phyloP scores from a whole-genome alignment of 2,113 vertebrate genomes.

The Callipepla squamata region DNA sequence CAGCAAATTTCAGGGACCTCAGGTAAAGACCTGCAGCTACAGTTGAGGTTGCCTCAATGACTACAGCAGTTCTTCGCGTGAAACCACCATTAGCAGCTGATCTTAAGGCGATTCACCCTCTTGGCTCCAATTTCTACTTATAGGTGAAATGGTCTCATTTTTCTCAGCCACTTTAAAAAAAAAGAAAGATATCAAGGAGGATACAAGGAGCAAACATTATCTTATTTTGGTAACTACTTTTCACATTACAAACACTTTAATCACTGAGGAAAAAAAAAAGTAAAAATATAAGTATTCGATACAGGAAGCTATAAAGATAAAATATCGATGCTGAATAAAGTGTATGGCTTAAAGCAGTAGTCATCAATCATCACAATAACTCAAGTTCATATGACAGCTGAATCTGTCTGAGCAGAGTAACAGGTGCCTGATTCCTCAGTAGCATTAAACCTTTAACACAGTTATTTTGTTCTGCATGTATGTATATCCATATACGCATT shows the following conservation, averaged over 20 bases:
- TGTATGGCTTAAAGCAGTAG: slow-evolving; percentile 26
- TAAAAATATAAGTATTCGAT: slow-evolving; percentile 10
- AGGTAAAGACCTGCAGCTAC: not conserved
- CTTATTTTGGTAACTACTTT: not conserved
- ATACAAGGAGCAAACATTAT: not conserved
- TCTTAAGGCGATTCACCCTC: not conserved
- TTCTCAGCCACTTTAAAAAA: not conserved
- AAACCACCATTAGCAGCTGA: not conserved
- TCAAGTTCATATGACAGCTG: slow-evolving; percentile 34
- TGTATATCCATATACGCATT: not conserved
- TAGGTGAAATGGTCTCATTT: not conserved
- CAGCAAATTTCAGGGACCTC: not conserved
- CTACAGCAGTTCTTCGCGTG: not conserved
- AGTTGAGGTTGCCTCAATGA: not conserved
- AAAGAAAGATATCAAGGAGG: not conserved
- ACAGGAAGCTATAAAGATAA: slow-evolving; percentile 30
- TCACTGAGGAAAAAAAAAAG: not conserved
- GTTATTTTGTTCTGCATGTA: not conserved
- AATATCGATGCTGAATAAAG: slow-evolving; percentile 25
- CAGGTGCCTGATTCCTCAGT: slow-evolving; percentile 30
- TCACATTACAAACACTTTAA: not conserved
- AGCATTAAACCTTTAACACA: slow-evolving; percentile 9
- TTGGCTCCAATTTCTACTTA: not conserved
- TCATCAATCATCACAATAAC: slow-evolving; percentile 50
- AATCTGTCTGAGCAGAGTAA: slow-evolving; percentile 40